Evolutionary conservation across 2,797 vertebrate species (phyloP).

Genomic region (Dromococcyx pavoninus): DNA sequence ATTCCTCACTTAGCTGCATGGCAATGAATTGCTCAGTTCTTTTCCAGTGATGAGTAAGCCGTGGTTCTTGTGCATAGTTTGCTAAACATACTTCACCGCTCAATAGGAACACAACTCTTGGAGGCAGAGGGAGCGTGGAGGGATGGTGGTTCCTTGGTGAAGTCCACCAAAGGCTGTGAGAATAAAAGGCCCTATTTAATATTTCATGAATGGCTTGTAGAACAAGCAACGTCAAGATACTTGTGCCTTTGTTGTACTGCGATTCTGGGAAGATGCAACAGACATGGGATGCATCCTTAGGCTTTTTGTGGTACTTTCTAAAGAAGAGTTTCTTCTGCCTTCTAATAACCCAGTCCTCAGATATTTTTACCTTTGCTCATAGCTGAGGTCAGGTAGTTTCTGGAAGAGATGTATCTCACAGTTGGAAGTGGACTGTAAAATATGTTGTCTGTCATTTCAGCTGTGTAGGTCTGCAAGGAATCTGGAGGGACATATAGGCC

Average conservation of each 20-base stretch:
- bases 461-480: background rate
- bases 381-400: background rate
- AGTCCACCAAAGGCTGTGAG: background rate
- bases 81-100: fast-evolving
- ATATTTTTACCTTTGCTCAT: background rate
- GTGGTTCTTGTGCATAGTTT: fast-evolving
- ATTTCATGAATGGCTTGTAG: background rate
- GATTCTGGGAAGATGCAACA: background rate
- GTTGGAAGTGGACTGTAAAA: background rate
- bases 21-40: background rate
- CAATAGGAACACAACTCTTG: fast-evolving
- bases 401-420: background rate
- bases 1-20: background rate
- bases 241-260: background rate
- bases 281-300: background rate
- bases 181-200: background rate
- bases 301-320: background rate
- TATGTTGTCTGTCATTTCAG: background rate
- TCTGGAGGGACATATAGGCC: background rate
- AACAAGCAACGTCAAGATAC: background rate
- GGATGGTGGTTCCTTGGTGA: background rate
- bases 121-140: background rate
- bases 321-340: background rate
- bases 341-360: background rate
- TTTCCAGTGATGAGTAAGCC: fast-evolving